Conservation (phyloP, 2,888 invertebrate species). For the Caenorhabditis angaria region DNA sequence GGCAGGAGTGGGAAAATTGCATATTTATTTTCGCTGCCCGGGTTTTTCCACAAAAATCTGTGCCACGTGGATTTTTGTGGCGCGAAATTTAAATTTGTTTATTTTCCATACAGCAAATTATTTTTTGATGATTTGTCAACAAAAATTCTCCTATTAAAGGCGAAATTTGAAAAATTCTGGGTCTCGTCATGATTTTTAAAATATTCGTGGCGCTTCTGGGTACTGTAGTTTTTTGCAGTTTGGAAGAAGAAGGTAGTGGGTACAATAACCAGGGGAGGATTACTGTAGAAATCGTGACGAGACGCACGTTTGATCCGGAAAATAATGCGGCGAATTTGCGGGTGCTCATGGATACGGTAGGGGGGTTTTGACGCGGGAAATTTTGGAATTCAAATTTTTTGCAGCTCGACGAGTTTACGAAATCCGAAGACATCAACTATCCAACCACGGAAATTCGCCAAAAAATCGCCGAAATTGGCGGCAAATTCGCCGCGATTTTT, state of each 20-base stretch:
- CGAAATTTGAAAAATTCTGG: too few relatives aligned
- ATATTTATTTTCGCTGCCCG: too few relatives aligned
- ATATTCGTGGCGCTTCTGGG: too few relatives aligned
- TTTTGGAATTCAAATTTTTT: not conserved
- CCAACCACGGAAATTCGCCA: not conserved
- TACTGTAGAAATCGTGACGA: not conserved
- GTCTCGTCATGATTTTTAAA: too few relatives aligned
- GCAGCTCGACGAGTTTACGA: not conserved
- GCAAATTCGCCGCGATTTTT: constrained; percentile 1
- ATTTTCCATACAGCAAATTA: too few relatives aligned
- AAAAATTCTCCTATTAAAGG: too few relatives aligned
- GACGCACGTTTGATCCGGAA: not conserved
- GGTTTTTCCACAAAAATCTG: too few relatives aligned
- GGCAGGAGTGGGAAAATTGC: too few relatives aligned
- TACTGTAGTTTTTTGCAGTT: too few relatives aligned
- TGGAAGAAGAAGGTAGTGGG: not conserved
- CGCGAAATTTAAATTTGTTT: too few relatives aligned
- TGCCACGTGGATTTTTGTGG: too few relatives aligned
- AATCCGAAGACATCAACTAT: not conserved
- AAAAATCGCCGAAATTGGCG: not conserved
- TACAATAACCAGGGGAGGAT: not conserved
- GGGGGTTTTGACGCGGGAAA: not conserved
- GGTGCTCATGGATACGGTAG: not conserved
- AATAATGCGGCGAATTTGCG: not conserved
- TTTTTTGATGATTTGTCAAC: too few relatives aligned